phyloP scores from a whole-genome alignment of 2,797 vertebrate species.

The Gila robusta region DNA sequence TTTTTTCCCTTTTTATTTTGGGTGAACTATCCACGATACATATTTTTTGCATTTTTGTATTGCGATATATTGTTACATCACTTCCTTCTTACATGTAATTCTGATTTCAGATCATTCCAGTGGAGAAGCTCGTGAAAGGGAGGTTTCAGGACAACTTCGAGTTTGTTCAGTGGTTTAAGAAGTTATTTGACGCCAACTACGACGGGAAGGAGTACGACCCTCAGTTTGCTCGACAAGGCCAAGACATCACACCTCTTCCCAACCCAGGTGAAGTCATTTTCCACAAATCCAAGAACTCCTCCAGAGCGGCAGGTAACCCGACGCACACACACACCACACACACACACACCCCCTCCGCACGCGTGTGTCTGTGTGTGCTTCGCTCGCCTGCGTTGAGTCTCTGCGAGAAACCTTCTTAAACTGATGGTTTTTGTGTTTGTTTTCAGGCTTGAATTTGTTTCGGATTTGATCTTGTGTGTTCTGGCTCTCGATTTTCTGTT shows the following conservation, averaged over 20 bases:
- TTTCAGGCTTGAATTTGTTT: not conserved
- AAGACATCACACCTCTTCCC: constrained; percentile 84
- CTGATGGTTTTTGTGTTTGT: not conserved
- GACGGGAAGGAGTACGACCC: constrained; percentile 97
- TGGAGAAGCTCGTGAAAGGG: constrained; percentile 94
- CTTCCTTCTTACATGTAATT: not conserved
- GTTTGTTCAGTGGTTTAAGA: constrained; percentile 99
- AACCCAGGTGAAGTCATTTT: constrained; percentile 90
- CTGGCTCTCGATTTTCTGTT: not conserved
- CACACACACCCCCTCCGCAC: not conserved
- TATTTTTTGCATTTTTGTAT: too few relatives aligned
- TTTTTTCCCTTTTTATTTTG: too few relatives aligned
- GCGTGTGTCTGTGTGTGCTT: not conserved
- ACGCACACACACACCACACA: not conserved
- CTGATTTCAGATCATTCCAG: constrained; percentile 88
- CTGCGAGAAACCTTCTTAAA: not conserved
- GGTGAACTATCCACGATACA: too few relatives aligned
- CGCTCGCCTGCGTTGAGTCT: not conserved
- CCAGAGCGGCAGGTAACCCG: constrained; percentile 36
- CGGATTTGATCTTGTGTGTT: not conserved
- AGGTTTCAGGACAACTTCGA: constrained; percentile 99
- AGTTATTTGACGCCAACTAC: constrained; percentile 96
- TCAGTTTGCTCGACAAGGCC: constrained; percentile 87
- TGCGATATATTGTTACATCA: too few relatives aligned
- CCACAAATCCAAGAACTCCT: constrained; percentile 89